Base-by-base conservation (phyloP, 2,797 vertebrate genomes). In the Pelodytes ibericus region DNA sequence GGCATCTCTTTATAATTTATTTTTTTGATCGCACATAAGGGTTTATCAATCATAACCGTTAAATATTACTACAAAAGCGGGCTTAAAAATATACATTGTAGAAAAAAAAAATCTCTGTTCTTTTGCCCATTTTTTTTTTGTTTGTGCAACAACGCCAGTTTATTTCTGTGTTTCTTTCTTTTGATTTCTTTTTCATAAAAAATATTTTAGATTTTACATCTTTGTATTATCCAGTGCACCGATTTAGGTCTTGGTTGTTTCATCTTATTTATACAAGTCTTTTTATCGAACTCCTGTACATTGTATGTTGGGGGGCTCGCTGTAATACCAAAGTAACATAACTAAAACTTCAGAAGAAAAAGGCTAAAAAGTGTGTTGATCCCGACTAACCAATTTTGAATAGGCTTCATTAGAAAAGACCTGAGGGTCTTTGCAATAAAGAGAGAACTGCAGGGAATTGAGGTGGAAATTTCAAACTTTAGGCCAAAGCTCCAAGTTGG, bases 1-100 rank as follows among this genome's bases (percentile, higher is more conserved):
- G 0, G 6, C 16, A 27, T 39, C 36, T 68, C 60, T 75, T 75
- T 62, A 61, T 59, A 64, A 27, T 73, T 57, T 61, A 29, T 22
- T 57, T 75, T 56, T 63, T 61, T 63, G 26, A 62, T 69, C 56
- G 3, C 59, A 70, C 59, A 71, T 62, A 70, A 53, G 66, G 57
- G 74, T 64, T 57, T 71, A 71, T 49, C 30, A 75, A 56, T 69
- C 74, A 70, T 76, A 70, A 71, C 49, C 56, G 57, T 77, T 64
- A 77, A 77, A 70, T 60, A 63, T 61, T 39, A 39, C 66, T 71
- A 64, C 62, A 77, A 47, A 33, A 57, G 59, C 70, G 41, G 62
- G 49, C 57, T 71, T 77, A 63, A 75, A 71, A 77, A 56, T 63
- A 61, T 30, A 71, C 67, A 77, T 27, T 70, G 20, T 62, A 71